Evolutionary conservation across 2,888 invertebrate genomes (phyloP), one percentile per base, ranked within the genome.

Genomic region (Eudemis profundana): DNA sequence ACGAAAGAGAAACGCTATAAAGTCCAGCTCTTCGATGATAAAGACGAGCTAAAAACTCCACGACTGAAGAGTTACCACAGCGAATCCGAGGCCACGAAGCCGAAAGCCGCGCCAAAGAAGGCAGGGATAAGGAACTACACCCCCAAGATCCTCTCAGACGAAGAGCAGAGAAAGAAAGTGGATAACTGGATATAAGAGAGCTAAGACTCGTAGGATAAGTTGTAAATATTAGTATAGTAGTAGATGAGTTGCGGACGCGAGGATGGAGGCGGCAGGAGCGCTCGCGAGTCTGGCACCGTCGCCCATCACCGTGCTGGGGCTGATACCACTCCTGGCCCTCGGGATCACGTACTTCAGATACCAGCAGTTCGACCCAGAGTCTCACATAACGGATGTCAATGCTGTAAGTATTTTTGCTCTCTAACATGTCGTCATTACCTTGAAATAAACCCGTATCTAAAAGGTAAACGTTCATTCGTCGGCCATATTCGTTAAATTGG

Each of bases 311-410:
- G 86, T 95, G 83, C 92, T 95, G 85, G 94, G 96, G 75, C 93
- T 97, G 85, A 94, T 97, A 83, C 97, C 97, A 75, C 93, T 97
- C 75, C 93, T 97, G 83, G 96, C 96, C 70, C 94, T 96, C 74
- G 96, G 96, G 76, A 93, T 97, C 84, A 95, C 96, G 75, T 95
- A 95, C 84, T 95, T 96, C 93, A 94, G 95, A 79, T 97, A 97
- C 91, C 94, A 95, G 83, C 94, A 94, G 78, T 93, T 94, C 77
- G 97, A 97, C 89, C 97, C 97, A 68, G 97, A 97, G 87, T 95
- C 95, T 27, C 95, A 95, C 81, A 94, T 96, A 63, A 93, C 93
- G 73, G 95, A 97, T 83, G 93, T 95, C 67, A 93, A 93, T 85
- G 90, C 94, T 91, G 96, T 97, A 90, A 94, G 93, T 93, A 54